Evolutionary conservation across 1,140 invertebrate genomes (phyloP).

Genomic region (Drosophila burlai): DNA sequence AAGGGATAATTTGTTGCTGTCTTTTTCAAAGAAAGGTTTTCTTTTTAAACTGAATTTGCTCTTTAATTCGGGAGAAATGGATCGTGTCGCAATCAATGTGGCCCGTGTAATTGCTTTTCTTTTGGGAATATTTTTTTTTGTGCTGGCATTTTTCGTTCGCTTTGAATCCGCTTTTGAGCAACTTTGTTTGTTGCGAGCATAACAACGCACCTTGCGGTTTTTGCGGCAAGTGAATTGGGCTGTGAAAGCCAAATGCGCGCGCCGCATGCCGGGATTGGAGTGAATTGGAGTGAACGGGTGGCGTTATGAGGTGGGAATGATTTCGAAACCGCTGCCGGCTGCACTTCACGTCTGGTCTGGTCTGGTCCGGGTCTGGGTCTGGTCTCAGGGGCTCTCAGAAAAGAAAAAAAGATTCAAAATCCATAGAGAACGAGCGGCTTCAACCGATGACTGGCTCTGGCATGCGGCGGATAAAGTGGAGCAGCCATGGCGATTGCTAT

Average conservation of each 20-base stretch:
- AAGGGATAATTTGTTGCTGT: constrained; percentile 1
- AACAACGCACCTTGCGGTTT: constrained; percentile 80
- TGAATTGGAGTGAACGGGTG: constrained; percentile 21
- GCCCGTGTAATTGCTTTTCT: constrained; percentile 33
- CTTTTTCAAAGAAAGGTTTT: background rate
- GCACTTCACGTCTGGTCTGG: constrained; percentile 27
- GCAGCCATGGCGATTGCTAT: constrained; percentile 28
- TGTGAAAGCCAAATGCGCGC: constrained; percentile 60
- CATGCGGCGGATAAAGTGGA: constrained; percentile 30
- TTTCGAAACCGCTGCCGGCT: constrained; percentile 48
- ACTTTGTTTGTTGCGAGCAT: constrained; percentile 29
- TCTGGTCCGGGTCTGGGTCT: background rate
- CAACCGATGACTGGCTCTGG: constrained; percentile 3
- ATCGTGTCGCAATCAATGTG: constrained; percentile 8
- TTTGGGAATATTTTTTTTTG: background rate
- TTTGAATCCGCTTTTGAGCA: constrained; percentile 60
- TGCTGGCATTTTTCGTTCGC: constrained; percentile 19
- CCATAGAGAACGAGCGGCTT: constrained; percentile 11
- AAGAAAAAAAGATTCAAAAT: background rate
- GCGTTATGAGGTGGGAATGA: constrained; percentile 51
- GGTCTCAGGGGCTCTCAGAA: constrained; percentile 30
- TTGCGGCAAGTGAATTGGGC: constrained; percentile 75
- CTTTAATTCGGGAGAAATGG: background rate
- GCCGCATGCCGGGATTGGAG: constrained; percentile 14
- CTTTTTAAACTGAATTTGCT: background rate